These are phyloP conservation scores for Rhyacophila evoluta DNA, from an alignment of 2,888 invertebrate species.

Conservation along the genomic window DNA sequence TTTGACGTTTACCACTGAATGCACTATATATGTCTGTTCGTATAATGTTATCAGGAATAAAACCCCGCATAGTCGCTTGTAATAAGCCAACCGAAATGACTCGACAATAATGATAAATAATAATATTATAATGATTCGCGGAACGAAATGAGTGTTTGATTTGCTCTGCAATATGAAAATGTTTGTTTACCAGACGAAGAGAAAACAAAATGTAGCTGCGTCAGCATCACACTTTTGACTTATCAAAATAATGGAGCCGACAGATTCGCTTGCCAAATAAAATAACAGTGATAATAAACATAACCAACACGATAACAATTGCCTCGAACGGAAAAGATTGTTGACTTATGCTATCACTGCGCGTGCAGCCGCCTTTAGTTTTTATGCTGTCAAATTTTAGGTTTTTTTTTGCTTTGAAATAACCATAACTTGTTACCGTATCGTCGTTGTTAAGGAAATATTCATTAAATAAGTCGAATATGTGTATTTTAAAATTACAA, in stretches of 20 bases:
- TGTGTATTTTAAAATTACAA: no score
- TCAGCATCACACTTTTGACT: neutral
- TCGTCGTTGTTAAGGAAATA: no score
- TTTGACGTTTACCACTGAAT: no score
- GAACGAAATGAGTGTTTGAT: neutral
- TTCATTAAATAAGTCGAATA: no score
- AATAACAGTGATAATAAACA: neutral
- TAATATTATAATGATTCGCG: neutral
- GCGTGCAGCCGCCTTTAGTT: no score
- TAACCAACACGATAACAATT: neutral
- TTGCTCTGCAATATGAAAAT: neutral
- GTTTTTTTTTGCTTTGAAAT: no score
- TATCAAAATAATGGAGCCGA: neutral
- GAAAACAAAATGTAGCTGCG: neutral
- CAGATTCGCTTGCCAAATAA: neutral
- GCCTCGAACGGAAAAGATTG: neutral
- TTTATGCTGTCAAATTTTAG: no score
- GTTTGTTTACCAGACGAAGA: neutral
- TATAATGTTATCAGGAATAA: no score
- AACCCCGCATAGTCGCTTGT: neutral
- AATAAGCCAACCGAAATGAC: neutral
- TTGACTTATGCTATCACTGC: neutral
- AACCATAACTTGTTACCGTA: no score
- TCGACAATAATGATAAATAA: neutral
- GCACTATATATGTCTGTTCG: no score